These are phyloP conservation scores for Musca vetustissima DNA, from an alignment of 1,140 invertebrate genomes.

Conservation along the genomic window DNA sequence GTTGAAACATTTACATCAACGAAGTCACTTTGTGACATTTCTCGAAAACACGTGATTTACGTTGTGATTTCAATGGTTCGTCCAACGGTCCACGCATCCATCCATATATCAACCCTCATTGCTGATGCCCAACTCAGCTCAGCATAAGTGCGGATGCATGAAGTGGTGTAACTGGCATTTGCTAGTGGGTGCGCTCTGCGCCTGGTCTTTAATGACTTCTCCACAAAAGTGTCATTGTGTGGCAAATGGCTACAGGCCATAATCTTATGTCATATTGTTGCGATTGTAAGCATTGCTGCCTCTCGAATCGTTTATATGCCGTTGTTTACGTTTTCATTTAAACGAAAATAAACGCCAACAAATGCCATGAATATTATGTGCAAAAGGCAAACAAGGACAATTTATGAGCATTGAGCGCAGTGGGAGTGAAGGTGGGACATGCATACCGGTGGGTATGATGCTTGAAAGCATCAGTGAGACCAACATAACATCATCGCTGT, in stretches of 20 bases:
- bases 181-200: too few relatives aligned
- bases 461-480: not conserved
- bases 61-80: too few relatives aligned
- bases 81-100: too few relatives aligned
- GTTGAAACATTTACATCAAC: too few relatives aligned
- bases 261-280: conserved; percentile 12
- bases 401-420: not conserved
- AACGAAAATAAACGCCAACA: conserved; percentile 4
- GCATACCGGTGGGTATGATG: not conserved
- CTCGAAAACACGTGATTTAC: too few relatives aligned
- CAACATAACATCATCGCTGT: not conserved
- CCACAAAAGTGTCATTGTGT: conserved; percentile 21
- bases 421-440: not conserved
- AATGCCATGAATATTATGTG: not conserved
- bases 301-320: not conserved
- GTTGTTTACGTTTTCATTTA: conserved; percentile 8
- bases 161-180: too few relatives aligned
- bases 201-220: conserved; percentile 9
- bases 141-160: too few relatives aligned
- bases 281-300: not conserved
- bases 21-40: too few relatives aligned
- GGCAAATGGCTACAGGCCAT: conserved; percentile 15
- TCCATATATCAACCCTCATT: too few relatives aligned
- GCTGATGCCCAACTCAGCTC: too few relatives aligned
- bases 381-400: too few relatives aligned